A percentile compares a stretch with the other conserved stretches of the same genome.
These are phyloP conservation scores for Casuarius casuarius DNA, from an alignment of 2,113 vertebrate species.

Conservation along the genomic window DNA sequence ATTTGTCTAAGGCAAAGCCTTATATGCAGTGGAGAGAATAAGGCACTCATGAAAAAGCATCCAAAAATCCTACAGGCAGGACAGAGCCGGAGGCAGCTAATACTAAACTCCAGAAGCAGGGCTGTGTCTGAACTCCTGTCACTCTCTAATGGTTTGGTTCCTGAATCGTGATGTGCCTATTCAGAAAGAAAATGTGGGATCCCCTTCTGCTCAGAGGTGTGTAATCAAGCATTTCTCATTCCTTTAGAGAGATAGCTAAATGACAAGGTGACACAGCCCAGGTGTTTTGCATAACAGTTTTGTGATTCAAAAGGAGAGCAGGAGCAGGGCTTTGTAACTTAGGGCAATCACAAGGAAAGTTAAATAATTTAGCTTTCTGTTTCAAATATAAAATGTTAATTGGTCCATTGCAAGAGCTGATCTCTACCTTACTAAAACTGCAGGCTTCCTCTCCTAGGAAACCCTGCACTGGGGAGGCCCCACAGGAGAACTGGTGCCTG, in stretches of 20 bases:
- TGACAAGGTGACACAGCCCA: not conserved
- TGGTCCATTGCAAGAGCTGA: not conserved
- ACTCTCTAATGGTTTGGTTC: not conserved
- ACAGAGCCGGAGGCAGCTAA: not conserved
- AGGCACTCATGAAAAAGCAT: not conserved
- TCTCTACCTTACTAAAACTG: not conserved
- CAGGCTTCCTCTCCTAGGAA: not conserved
- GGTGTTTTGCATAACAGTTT: not conserved
- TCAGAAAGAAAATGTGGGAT: not conserved
- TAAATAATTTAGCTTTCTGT: not conserved
- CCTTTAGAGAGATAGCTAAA: not conserved
- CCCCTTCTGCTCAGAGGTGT: not conserved
- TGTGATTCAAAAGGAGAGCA: accelerated
- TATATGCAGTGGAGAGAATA: not conserved
- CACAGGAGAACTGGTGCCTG: not conserved
- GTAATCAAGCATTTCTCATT: not conserved
- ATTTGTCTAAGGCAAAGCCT: not conserved
- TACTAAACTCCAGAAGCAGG: not conserved
- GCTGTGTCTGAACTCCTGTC: not conserved
- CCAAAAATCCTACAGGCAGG: not conserved
- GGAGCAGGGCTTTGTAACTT: not conserved
- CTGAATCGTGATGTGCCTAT: not conserved
- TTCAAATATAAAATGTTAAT: not conserved
- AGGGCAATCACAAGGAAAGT: not conserved
- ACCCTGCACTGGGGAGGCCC: not conserved